A percentile compares a stretch with the other conserved stretches of the same genome.
These are phyloP conservation scores for Erythrolamprus reginae DNA, from an alignment of 2,113 vertebrate species.

Conservation along the genomic window DNA sequence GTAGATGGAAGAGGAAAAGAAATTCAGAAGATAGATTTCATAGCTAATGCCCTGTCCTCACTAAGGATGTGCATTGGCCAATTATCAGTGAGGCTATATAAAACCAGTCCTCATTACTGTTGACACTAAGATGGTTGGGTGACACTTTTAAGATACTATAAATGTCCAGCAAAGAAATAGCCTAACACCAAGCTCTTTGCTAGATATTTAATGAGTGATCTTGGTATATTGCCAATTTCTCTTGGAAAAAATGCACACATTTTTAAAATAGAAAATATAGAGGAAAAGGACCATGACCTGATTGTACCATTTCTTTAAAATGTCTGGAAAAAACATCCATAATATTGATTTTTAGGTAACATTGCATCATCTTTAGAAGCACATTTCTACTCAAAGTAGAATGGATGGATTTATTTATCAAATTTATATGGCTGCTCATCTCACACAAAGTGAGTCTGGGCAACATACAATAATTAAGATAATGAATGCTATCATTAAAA, in stretches of 20 bases:
- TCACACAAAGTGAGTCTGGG: neutral
- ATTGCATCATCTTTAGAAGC: neutral
- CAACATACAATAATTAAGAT: neutral
- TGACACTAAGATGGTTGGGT: neutral
- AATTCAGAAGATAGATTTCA: neutral
- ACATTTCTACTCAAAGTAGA: neutral
- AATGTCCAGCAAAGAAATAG: neutral
- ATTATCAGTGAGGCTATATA: neutral
- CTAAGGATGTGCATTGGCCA: neutral
- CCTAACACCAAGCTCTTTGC: neutral
- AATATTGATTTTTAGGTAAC: neutral
- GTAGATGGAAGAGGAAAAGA: neutral
- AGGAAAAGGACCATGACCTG: neutral
- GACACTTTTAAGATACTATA: neutral
- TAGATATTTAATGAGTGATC: neutral
- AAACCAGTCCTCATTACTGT: neutral
- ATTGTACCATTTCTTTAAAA: neutral
- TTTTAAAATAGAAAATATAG: neutral
- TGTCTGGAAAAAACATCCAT: neutral
- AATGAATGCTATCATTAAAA: neutral
- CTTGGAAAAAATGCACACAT: neutral
- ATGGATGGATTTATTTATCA: neutral
- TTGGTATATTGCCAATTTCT: neutral
- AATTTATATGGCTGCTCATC: neutral
- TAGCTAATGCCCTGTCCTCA: neutral